Percentiles rank a stretch among this genome's conserved stretches.
phyloP scores from a whole-genome alignment of 2,888 invertebrate genomes.

The Scaptomyza polygonia region DNA sequence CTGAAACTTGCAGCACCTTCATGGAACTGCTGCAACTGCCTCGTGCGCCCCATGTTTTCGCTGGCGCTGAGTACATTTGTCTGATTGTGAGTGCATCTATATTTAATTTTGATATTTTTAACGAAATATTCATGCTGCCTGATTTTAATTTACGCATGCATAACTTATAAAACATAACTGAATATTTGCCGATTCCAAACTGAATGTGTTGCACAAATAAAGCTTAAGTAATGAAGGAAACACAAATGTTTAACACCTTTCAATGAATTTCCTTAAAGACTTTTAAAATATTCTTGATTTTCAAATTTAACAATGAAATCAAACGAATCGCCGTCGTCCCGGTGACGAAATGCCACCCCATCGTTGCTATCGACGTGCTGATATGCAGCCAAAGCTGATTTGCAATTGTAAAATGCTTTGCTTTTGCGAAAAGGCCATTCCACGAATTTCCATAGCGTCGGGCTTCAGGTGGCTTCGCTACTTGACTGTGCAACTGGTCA shows the following conservation, averaged over 20 bases:
- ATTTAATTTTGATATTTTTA: slow-evolving; percentile 65
- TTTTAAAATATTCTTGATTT: background rate
- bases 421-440: slow-evolving; percentile 14
- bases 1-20: background rate
- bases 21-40: background rate
- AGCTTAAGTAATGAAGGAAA: background rate
- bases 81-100: slow-evolving; percentile 60
- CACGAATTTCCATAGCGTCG: slow-evolving; percentile 41
- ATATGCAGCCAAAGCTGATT: slow-evolving; percentile 37
- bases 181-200: slow-evolving; percentile 2
- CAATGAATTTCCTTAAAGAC: too few species aligned
- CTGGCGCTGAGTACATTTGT: slow-evolving; percentile 33
- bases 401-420: slow-evolving; percentile 27
- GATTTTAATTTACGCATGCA: slow-evolving; percentile 58
- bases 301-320: slow-evolving; percentile 4
- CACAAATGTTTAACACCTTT: too few species aligned
- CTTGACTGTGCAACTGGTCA: slow-evolving; percentile 75
- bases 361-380: slow-evolving; percentile 41
- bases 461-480: slow-evolving; percentile 44
- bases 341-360: slow-evolving; percentile 35
- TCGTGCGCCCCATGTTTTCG: slow-evolving; percentile 2
- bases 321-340: slow-evolving; percentile 37
- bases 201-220: background rate
- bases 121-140: slow-evolving; percentile 60
- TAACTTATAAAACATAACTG: slow-evolving; percentile 2